Percentiles rank a stretch among this genome's conserved stretches.
Conservation (phyloP, 2,888 invertebrate genomes). For the Drosophila robusta region DNA sequence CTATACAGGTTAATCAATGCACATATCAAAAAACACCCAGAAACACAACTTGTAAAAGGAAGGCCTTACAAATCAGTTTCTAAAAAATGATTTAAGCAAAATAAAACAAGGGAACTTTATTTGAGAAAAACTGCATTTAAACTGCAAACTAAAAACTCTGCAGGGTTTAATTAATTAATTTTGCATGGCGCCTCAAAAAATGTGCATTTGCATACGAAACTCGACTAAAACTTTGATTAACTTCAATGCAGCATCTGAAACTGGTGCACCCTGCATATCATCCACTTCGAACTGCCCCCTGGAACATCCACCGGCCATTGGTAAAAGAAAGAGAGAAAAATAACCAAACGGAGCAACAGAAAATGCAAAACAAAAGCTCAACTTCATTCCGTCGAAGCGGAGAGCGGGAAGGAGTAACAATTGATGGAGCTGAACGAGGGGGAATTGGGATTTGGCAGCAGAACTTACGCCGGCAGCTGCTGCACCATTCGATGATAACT, state of each 20-base stretch:
- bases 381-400: conserved; percentile 24
- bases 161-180: conserved; percentile 39
- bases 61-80: background rate
- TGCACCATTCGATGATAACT: conserved; percentile 64
- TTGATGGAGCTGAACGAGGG: conserved; percentile 39
- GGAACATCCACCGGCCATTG: background rate
- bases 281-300: conserved; percentile 14
- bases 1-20: background rate
- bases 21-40: background rate
- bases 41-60: background rate
- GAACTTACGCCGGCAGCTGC: conserved; percentile 62
- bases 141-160: background rate
- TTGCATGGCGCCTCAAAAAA: conserved; percentile 10
- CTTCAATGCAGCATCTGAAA: conserved; percentile 35
- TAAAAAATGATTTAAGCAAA: background rate
- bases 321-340: background rate
- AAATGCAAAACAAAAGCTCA: conserved; percentile 61
- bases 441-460: background rate
- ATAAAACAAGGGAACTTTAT: background rate
- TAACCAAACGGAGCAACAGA: conserved; percentile 21
- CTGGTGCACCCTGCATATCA: conserved; percentile 24
- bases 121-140: conserved; percentile 5
- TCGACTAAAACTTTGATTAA: conserved; percentile 51
- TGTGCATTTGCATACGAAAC: conserved; percentile 33
- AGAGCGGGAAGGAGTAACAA: conserved; percentile 12